These are phyloP conservation scores for Pseudochirops cupreus DNA, from an alignment of 2,797 vertebrate species.

Conservation along the genomic window DNA sequence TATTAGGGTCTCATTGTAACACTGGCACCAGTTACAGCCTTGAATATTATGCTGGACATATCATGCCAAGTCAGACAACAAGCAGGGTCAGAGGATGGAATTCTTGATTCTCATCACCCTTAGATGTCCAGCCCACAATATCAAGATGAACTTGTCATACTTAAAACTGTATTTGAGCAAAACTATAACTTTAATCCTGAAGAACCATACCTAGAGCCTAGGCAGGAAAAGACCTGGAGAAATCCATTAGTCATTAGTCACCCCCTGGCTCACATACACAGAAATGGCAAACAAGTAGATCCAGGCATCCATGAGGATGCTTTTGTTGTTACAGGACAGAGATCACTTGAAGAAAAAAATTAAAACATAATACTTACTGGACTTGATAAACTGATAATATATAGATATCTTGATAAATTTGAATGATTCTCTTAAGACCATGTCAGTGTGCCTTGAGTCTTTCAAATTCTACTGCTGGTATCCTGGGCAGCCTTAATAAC, in stretches of 20 bases:
- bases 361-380: neutral
- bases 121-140: neutral
- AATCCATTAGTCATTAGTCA: neutral
- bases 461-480: neutral
- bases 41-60: neutral
- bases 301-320: neutral
- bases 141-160: neutral
- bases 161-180: neutral
- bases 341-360: neutral
- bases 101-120: neutral
- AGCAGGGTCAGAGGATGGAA: neutral
- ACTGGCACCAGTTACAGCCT: neutral
- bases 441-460: neutral
- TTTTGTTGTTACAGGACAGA: neutral
- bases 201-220: neutral
- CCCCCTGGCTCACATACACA: neutral
- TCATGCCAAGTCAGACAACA: neutral
- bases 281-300: neutral
- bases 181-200: neutral
- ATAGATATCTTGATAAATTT: neutral
- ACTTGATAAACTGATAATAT: neutral
- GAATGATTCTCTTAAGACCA: neutral
- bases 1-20: neutral
- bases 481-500: neutral
- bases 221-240: neutral